A percentile compares a stretch with the other conserved stretches of the same genome.
These are phyloP conservation scores for Tyrophagus putrescentiae DNA, from an alignment of 1,140 invertebrate species.

Conservation along the genomic window DNA sequence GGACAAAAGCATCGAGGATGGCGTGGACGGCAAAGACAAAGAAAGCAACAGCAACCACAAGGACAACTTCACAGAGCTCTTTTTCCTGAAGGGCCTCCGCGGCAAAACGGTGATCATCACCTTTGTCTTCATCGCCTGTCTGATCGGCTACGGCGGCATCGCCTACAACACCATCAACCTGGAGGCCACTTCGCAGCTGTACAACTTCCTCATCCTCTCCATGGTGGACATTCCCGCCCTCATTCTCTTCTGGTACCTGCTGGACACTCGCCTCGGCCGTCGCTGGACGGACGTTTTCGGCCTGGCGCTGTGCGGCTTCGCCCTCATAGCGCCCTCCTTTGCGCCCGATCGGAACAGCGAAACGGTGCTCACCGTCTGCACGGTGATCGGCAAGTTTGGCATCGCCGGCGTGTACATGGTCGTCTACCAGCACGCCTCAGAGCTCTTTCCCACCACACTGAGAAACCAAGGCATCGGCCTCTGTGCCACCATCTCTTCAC, in stretches of 20 bases:
- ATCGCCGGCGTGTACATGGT: conserved; percentile 25
- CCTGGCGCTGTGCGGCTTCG: conserved; percentile 30
- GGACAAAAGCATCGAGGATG: too few species aligned
- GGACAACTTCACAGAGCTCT: conserved; percentile 25
- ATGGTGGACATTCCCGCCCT: conserved; percentile 27
- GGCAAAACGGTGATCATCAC: conserved; percentile 24
- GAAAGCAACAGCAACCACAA: conserved; percentile 1
- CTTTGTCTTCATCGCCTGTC: conserved; percentile 2
- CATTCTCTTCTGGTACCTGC: conserved; percentile 25
- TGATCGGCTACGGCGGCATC: conserved; percentile 29
- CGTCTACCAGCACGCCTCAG: conserved; percentile 27
- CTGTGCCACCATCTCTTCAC: conserved; percentile 34
- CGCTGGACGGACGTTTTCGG: conserved; percentile 31
- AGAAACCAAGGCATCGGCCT: conserved; percentile 29
- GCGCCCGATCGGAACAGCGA: conserved; percentile 22
- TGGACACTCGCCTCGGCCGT: conserved; percentile 29
- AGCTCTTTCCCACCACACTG: conserved; percentile 30
- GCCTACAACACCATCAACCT: conserved; percentile 29
- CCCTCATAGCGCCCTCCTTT: conserved; percentile 30
- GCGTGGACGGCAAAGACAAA: background rate
- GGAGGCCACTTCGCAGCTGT: conserved; percentile 38
- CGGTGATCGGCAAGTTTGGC: conserved; percentile 27
- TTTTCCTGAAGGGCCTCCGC: conserved; percentile 24
- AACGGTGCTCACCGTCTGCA: background rate
- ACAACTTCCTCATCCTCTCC: conserved; percentile 46